Evolutionary conservation across 1,140 invertebrate genomes (phyloP).

Genomic region (Ceratosolen fusciceps): DNA sequence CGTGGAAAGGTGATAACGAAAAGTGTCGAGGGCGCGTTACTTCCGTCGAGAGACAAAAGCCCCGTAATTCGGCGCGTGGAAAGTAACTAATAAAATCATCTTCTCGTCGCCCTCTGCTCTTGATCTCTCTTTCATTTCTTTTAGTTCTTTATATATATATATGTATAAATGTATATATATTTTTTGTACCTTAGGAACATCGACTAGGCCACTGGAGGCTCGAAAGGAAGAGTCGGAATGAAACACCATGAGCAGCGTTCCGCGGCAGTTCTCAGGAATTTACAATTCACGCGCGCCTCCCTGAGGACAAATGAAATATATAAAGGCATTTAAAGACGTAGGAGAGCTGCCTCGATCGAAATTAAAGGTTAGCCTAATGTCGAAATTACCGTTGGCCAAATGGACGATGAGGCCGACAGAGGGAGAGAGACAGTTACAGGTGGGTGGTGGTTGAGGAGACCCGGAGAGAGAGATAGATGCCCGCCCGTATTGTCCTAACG

Average conservation of each 20-base stretch:
- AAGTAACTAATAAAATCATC: conserved; percentile 27
- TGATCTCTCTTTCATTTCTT: not conserved
- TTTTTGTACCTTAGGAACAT: not conserved
- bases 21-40: not conserved
- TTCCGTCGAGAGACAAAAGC: not conserved
- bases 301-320: conserved; percentile 65
- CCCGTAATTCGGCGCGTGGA: not conserved
- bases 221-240: not conserved
- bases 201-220: not conserved
- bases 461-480: not conserved
- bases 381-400: conserved; percentile 61
- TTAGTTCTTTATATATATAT: not conserved
- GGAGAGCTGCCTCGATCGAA: conserved; percentile 58
- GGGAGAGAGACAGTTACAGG: too few species aligned
- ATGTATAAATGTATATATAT: too few species aligned
- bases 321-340: conserved; percentile 67
- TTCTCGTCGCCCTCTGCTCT: not conserved
- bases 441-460: too few species aligned
- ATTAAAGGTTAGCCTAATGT: conserved; percentile 66
- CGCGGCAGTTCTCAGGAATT: conserved; percentile 68
- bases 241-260: conserved; percentile 29
- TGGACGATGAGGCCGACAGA: conserved; percentile 1
- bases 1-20: too few species aligned
- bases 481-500: conserved; percentile 61
- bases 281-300: conserved; percentile 64